phyloP scores from a whole-genome alignment of 92 coral and sea anemone genomes.

The Zoanthus solanderi region DNA sequence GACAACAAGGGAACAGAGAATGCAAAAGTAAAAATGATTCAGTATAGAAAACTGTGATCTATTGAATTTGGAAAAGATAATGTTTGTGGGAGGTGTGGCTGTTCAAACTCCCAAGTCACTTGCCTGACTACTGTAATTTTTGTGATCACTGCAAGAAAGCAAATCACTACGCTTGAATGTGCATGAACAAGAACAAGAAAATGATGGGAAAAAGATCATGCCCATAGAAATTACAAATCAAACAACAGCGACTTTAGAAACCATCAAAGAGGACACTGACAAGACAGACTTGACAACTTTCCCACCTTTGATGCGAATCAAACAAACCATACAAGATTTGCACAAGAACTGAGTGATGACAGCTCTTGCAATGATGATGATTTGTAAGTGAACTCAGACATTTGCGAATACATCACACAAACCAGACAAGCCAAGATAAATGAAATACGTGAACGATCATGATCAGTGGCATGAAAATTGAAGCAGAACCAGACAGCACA shows the following conservation, averaged over 20 bases:
- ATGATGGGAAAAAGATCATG: background rate
- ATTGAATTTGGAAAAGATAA: background rate
- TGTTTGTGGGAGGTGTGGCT: background rate
- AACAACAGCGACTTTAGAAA: background rate
- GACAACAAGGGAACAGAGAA: conserved; percentile 11
- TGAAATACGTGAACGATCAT: background rate
- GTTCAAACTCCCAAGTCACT: conserved; percentile 9
- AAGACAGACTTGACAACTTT: conserved; percentile 14
- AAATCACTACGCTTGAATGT: conserved; percentile 65
- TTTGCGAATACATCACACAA: background rate
- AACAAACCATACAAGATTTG: background rate
- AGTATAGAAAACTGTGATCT: background rate
- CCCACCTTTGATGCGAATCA: conserved; percentile 1
- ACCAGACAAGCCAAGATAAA: background rate
- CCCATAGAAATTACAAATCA: background rate
- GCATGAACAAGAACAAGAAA: conserved; percentile 67
- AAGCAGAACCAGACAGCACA: conserved; percentile 38
- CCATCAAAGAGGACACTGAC: background rate
- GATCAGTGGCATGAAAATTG: background rate
- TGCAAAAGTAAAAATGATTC: conserved; percentile 1
- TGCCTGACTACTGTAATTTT: conserved; percentile 69
- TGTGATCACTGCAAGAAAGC: conserved; percentile 64
- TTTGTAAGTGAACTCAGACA: background rate
- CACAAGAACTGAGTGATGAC: background rate
- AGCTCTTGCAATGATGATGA: conserved; percentile 24